Percentiles rank a stretch among this genome's conserved stretches.
These are phyloP conservation scores for Petrolisthes cinctipes DNA, from an alignment of 2,888 invertebrate genomes.

Conservation along the genomic window DNA sequence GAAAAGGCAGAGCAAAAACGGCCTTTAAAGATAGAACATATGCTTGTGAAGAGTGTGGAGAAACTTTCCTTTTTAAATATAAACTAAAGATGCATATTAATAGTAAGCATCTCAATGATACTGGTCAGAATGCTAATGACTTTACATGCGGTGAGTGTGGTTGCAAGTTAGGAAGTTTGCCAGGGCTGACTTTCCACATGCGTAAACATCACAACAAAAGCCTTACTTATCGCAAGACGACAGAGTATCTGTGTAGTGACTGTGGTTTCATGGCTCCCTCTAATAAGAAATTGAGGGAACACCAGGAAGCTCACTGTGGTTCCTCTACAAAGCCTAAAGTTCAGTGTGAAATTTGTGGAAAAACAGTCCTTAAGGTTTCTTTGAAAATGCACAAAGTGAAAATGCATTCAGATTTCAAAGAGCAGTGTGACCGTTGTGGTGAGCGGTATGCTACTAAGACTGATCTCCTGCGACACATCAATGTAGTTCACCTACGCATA, in stretches of 20 bases:
- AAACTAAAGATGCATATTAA: slow-evolving; percentile 65
- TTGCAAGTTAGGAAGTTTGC: slow-evolving; percentile 63
- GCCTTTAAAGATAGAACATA: slow-evolving; percentile 64
- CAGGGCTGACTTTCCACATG: slow-evolving; percentile 65
- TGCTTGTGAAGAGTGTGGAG: slow-evolving; percentile 65
- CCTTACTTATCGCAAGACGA: slow-evolving; percentile 59
- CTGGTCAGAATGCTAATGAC: slow-evolving; percentile 64
- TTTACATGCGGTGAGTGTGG: slow-evolving; percentile 65
- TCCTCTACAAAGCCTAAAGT: slow-evolving; percentile 63
- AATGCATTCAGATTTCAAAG: slow-evolving; percentile 65
- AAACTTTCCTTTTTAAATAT: slow-evolving; percentile 64
- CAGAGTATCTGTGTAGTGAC: slow-evolving; percentile 64
- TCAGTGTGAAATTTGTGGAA: slow-evolving; percentile 65
- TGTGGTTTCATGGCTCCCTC: slow-evolving; percentile 65
- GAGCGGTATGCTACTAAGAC: slow-evolving; percentile 65
- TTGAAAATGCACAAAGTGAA: slow-evolving; percentile 65
- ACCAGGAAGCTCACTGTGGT: slow-evolving; percentile 65
- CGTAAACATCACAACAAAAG: slow-evolving; percentile 65
- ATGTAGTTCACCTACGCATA: slow-evolving; percentile 64
- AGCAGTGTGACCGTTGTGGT: slow-evolving; percentile 65
- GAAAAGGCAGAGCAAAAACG: slow-evolving; percentile 63
- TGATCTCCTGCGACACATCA: slow-evolving; percentile 63
- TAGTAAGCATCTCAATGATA: slow-evolving; percentile 65
- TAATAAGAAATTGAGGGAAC: slow-evolving; percentile 63
- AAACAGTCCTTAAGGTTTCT: slow-evolving; percentile 65